Evolutionary conservation across 2,113 vertebrate genomes (phyloP).

Genomic region (Ramphastos sulfuratus): DNA sequence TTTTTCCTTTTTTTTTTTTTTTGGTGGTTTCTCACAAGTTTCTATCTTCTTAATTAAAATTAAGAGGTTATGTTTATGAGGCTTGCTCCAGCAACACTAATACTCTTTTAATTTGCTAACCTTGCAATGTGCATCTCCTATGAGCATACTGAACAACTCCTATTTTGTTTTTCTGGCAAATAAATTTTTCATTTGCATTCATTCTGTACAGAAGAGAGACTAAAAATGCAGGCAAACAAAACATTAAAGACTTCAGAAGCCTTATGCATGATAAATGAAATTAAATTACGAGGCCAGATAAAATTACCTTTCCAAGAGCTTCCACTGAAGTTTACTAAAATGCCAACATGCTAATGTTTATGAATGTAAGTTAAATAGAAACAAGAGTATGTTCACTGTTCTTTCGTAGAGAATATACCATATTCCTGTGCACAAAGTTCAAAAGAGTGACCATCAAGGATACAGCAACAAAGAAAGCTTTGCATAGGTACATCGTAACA

Average conservation of each 20-base stretch:
- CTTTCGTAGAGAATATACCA: not conserved
- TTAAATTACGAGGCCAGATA: not conserved
- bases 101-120: not conserved
- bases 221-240: not conserved
- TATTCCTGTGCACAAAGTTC: not conserved
- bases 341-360: not conserved
- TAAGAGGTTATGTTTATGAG: not conserved
- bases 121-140: not conserved
- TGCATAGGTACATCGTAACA: not conserved
- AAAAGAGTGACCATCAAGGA: not conserved
- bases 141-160: not conserved
- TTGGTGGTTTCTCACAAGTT: not conserved
- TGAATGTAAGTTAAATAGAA: not conserved
- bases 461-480: not conserved
- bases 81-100: not conserved
- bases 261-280: not conserved
- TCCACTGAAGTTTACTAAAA: not conserved
- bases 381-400: not conserved
- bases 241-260: not conserved
- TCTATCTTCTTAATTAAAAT: not conserved
- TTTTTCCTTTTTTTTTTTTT: not conserved
- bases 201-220: not conserved
- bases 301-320: not conserved
- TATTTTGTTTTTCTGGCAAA: not conserved
- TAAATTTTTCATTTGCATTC: conserved; percentile 10